These are phyloP conservation scores for Cottus gobio DNA, from an alignment of 2,113 vertebrate species.

Conservation along the genomic window DNA sequence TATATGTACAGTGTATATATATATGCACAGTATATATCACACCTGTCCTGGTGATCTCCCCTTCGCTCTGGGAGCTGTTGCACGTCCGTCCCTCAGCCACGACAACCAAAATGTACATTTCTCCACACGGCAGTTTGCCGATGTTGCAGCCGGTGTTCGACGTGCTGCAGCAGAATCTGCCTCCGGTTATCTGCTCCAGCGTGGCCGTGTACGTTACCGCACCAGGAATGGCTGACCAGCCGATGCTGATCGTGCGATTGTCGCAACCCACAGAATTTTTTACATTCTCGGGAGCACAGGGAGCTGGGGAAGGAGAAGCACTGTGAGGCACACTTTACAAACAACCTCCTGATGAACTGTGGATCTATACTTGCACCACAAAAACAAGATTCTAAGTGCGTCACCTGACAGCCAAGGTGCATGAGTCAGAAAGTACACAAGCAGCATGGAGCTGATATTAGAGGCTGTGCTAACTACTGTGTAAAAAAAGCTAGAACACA, in stretches of 20 bases:
- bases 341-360: background rate
- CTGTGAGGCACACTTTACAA: background rate
- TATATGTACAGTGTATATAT: too few species aligned
- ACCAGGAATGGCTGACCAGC: constrained; percentile 72
- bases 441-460: background rate
- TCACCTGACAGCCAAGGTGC: background rate
- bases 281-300: constrained; percentile 77
- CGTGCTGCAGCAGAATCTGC: constrained; percentile 69
- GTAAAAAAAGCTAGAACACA: background rate
- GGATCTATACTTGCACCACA: background rate
- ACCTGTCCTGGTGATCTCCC: constrained; percentile 77
- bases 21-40: too few species aligned
- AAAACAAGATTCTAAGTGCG: background rate
- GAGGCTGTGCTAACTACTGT: background rate
- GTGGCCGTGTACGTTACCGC: constrained; percentile 77
- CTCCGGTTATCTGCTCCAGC: constrained; percentile 59
- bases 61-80: constrained; percentile 79
- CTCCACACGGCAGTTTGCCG: constrained; percentile 76
- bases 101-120: constrained; percentile 74
- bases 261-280: constrained; percentile 60
- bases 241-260: constrained; percentile 57
- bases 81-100: constrained; percentile 78
- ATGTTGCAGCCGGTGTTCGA: constrained; percentile 69
- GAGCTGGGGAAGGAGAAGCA: constrained; percentile 68
- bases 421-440: background rate